Evolutionary conservation across 2,113 vertebrate species (phyloP).

Genomic region (Otus sunia): DNA sequence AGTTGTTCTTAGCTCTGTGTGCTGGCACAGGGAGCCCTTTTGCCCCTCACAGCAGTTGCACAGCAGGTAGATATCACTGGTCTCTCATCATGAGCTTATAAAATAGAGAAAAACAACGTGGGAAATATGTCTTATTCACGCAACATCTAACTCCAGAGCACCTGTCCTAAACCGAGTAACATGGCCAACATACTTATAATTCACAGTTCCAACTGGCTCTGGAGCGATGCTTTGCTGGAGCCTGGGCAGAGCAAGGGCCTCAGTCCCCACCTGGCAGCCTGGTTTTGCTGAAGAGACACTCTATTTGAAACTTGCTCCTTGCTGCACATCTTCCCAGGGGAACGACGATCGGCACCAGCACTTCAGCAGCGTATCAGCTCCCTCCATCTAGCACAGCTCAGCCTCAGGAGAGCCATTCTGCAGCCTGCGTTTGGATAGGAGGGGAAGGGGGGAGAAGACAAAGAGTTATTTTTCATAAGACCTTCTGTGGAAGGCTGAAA

Average conservation of each 20-base stretch:
- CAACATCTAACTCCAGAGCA: not conserved
- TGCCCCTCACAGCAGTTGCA: not conserved
- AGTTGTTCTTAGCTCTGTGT: not conserved
- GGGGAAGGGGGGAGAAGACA: not conserved
- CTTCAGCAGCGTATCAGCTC: not conserved
- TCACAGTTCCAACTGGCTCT: not conserved
- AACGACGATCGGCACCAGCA: not conserved
- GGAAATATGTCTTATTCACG: conserved; percentile 29
- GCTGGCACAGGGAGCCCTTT: not conserved
- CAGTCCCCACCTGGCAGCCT: not conserved
- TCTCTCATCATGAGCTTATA: not conserved
- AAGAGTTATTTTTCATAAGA: not conserved
- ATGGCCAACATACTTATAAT: not conserved
- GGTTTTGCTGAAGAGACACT: not conserved
- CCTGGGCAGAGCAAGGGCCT: not conserved
- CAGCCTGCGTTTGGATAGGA: not conserved
- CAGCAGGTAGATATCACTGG: not conserved
- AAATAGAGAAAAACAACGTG: not conserved
- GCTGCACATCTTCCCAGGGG: not conserved
- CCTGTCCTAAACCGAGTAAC: not conserved
- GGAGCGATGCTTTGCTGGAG: not conserved
- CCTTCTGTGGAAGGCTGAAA: not conserved
- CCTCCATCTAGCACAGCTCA: not conserved
- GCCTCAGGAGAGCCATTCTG: conserved; percentile 11
- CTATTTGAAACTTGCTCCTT: not conserved